Evolutionary conservation across 92 coral and sea anemone genomes (phyloP).

Genomic region (Anthopleura xanthogrammica): DNA sequence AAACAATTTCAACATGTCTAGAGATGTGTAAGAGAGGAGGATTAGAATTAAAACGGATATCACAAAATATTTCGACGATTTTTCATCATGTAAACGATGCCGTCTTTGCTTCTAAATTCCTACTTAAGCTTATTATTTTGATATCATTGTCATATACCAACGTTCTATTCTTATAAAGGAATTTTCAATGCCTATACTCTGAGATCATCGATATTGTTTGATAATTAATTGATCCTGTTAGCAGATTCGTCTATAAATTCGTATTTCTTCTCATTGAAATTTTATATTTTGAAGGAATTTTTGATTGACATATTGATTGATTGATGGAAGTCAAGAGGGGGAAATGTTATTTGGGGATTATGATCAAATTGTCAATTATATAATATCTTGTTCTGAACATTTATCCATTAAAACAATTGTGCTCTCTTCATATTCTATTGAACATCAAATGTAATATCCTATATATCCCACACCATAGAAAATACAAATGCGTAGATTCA

Average conservation of each 20-base stretch:
- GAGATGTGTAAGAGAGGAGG: neutral
- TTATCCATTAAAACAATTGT: no score
- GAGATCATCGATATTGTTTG: neutral
- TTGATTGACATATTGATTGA: neutral
- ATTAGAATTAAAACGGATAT: neutral
- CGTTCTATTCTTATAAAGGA: neutral
- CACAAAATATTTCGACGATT: neutral
- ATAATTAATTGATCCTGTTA: neutral
- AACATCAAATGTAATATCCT: no score
- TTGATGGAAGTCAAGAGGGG: neutral
- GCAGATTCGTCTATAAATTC: neutral
- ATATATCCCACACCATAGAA: no score
- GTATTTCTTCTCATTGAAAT: neutral
- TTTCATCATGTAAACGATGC: neutral
- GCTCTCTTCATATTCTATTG: no score
- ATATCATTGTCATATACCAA: neutral
- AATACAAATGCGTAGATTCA: no score
- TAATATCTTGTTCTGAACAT: neutral
- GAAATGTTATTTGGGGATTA: neutral
- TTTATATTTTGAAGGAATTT: no score
- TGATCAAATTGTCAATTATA: neutral
- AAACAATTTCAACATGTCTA: neutral
- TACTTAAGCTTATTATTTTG: neutral
- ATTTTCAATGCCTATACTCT: neutral
- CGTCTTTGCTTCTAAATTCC: neutral